These are phyloP conservation scores for Sorex maritimensis DNA, from an alignment of 2,797 vertebrate species.

Conservation along the genomic window DNA sequence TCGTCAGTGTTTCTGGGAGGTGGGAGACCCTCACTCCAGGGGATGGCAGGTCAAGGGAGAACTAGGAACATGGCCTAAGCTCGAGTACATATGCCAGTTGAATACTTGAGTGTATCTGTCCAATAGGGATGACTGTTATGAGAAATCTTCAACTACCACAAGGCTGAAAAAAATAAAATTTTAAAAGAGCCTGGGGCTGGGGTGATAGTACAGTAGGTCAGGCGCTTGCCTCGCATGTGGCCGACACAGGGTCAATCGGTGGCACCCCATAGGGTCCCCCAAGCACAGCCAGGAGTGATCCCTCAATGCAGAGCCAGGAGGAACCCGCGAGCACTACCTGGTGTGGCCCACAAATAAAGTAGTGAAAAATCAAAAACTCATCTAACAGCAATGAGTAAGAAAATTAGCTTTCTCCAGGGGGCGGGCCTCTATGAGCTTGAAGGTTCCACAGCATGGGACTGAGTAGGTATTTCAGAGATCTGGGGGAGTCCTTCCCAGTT, in stretches of 20 bases:
- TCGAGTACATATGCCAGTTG: rapidly evolving
- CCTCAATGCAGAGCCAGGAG: too few relatives aligned
- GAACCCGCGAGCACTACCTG: too few relatives aligned
- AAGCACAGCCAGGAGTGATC: too few relatives aligned
- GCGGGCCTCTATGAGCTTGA: constrained; percentile 81
- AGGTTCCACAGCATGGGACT: constrained; percentile 25
- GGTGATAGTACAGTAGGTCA: too few relatives aligned
- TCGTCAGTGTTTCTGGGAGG: rapidly evolving
- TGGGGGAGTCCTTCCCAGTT: constrained; percentile 14
- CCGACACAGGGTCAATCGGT: too few relatives aligned
- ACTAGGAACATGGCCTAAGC: background rate
- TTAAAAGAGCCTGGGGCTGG: background rate
- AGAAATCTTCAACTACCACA: background rate
- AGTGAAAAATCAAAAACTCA: too few relatives aligned
- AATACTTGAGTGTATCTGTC: background rate
- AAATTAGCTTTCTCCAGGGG: constrained; percentile 78
- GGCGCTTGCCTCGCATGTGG: too few relatives aligned
- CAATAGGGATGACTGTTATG: background rate
- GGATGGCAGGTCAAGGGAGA: rapidly evolving
- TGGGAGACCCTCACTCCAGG: rapidly evolving
- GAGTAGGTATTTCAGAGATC: constrained; percentile 57
- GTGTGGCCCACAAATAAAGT: too few relatives aligned
- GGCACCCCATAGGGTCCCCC: too few relatives aligned
- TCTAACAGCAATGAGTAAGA: constrained; percentile 60
- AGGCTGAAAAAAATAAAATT: constrained; percentile 75